Percentiles rank a stretch among this genome's conserved stretches.
Evolutionary conservation across 2,888 invertebrate genomes (phyloP).

Genomic region (Flabesymbios commensalis): DNA sequence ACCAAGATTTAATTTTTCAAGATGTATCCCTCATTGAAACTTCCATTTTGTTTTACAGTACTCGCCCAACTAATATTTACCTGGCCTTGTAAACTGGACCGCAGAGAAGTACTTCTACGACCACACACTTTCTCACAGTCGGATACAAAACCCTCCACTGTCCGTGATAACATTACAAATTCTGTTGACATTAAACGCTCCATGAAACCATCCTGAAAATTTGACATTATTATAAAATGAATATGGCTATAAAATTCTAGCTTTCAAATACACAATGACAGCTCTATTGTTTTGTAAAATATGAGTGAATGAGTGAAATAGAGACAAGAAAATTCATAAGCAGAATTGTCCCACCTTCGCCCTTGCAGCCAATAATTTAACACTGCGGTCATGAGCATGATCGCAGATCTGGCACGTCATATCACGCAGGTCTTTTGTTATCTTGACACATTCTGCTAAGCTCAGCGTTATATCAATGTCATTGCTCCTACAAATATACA

Average conservation of each 20-base stretch:
- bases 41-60: slow-evolving; percentile 3
- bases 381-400: slow-evolving; percentile 85
- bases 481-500: slow-evolving; percentile 41
- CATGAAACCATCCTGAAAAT: slow-evolving; percentile 65
- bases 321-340: background rate
- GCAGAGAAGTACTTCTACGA: slow-evolving; percentile 73
- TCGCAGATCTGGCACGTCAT: slow-evolving; percentile 83
- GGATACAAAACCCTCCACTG: slow-evolving; percentile 78
- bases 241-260: no score
- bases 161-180: slow-evolving; percentile 75
- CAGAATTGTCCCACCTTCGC: slow-evolving; percentile 43
- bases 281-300: no score
- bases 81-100: slow-evolving; percentile 76
- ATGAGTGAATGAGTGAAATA: no score
- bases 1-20: no score
- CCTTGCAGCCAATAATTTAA: slow-evolving; percentile 78
- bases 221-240: background rate
- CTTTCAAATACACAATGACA: no score
- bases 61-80: slow-evolving; percentile 42
- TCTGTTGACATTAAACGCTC: slow-evolving; percentile 76
- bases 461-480: slow-evolving; percentile 69
- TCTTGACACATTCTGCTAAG: slow-evolving; percentile 71
- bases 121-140: slow-evolving; percentile 71
- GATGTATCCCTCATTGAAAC: no score
- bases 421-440: slow-evolving; percentile 75